Conservation (phyloP, 2,797 vertebrate genomes). For the Cuculus canorus region DNA sequence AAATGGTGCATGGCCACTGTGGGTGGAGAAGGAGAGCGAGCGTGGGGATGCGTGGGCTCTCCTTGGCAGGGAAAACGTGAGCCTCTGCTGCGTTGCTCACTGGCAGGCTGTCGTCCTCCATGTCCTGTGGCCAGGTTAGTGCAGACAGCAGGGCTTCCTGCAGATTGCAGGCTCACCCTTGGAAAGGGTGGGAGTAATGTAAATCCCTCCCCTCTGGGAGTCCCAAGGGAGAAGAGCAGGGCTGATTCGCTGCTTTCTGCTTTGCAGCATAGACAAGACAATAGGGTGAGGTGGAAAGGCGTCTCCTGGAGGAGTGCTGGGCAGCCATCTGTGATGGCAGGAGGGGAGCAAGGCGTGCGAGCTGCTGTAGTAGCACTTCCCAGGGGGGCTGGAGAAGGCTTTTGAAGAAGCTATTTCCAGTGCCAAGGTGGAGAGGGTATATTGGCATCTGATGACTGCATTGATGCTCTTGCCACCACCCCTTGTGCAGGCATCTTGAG, state of each 20-base stretch:
- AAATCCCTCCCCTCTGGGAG: neutral
- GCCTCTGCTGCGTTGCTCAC: neutral
- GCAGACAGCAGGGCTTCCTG: neutral
- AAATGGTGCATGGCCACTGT: neutral
- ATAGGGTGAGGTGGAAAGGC: conserved; percentile 24
- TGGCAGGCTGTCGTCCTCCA: neutral
- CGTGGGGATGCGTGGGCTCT: neutral
- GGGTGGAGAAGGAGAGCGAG: neutral
- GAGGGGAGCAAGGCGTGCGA: neutral
- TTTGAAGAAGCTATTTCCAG: conserved; percentile 11
- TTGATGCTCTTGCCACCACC: neutral
- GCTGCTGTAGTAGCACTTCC: conserved; percentile 53
- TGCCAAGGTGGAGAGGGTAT: neutral
- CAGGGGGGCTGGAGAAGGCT: neutral
- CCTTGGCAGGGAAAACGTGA: neutral
- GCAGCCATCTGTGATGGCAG: conserved; percentile 44
- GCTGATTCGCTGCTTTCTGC: neutral
- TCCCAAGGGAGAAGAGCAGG: neutral
- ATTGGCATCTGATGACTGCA: neutral
- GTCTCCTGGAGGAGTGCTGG: conserved; percentile 41
- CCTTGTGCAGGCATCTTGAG: neutral
- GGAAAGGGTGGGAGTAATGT: neutral
- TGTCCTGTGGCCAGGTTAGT: neutral
- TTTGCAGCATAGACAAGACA: neutral
- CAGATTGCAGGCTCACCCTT: neutral